Conservation (phyloP, 2,888 invertebrate genomes). For the Chrysolina americana region DNA sequence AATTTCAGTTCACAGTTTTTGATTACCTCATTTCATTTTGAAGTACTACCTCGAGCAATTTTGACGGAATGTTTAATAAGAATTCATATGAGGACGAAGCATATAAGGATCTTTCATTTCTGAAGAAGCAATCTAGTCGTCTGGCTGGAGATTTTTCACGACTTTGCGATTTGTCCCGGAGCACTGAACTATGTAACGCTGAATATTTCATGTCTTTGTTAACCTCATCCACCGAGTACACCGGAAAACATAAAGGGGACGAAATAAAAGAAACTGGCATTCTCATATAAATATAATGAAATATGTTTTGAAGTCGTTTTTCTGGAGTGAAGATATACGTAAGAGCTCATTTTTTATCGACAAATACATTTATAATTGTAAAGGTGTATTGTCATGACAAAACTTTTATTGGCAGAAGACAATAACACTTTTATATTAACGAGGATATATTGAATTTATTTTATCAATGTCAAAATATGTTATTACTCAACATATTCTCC, state of each 20-base stretch:
- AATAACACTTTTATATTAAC: too few relatives aligned
- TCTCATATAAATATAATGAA: too few relatives aligned
- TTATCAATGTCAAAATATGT: too few relatives aligned
- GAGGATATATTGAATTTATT: too few relatives aligned
- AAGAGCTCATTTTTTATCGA: too few relatives aligned
- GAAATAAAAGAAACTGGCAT: too few relatives aligned
- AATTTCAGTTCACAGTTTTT: background rate
- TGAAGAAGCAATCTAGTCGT: conserved; percentile 27
- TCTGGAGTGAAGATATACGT: too few relatives aligned
- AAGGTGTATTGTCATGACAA: too few relatives aligned
- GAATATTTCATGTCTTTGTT: conserved; percentile 10
- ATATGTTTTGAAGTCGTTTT: too few relatives aligned
- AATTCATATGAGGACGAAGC: conserved; percentile 20
- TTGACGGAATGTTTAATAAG: conserved; percentile 32
- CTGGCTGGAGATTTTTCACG: conserved; percentile 14
- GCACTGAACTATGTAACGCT: conserved; percentile 13
- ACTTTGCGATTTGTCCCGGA: conserved; percentile 19
- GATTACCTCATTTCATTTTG: background rate
- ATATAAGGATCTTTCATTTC: conserved; percentile 32
- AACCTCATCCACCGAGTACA: background rate
- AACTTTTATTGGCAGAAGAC: too few relatives aligned
- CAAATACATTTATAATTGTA: too few relatives aligned
- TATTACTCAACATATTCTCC: too few relatives aligned
- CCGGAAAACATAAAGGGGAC: background rate
- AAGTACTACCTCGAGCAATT: background rate